phyloP scores from a whole-genome alignment of 2,888 invertebrate genomes.

The Apodemia duryi region DNA sequence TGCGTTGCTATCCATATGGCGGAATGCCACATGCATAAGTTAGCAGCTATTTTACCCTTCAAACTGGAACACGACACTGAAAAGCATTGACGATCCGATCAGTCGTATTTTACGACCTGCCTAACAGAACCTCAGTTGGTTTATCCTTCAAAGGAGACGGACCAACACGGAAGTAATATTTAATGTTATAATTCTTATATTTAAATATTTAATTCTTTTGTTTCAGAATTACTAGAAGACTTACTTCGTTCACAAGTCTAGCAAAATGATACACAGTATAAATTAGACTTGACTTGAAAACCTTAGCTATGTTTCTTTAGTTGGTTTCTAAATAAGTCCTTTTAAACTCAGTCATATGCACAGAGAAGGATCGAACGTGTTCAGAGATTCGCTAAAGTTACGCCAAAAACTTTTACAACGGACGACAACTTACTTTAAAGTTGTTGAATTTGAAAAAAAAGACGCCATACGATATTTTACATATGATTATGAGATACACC shows the following conservation, averaged over 20 bases:
- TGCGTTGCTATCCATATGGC: no score
- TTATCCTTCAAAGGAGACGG: no score
- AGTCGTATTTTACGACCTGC: no score
- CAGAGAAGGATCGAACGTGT: conserved; percentile 61
- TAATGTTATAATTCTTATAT: no score
- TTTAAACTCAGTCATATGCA: conserved; percentile 59
- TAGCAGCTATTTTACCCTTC: no score
- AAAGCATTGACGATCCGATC: no score
- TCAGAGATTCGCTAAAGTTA: conserved; percentile 68
- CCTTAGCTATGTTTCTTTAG: conserved; percentile 29
- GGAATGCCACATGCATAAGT: no score
- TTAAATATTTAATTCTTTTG: conserved; percentile 15
- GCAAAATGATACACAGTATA: conserved; percentile 23
- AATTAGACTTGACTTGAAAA: conserved; percentile 13
- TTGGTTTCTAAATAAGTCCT: conserved; percentile 23
- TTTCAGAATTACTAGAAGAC: conserved; percentile 23
- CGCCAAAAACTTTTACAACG: conserved; percentile 65
- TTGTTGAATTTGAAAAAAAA: conserved; percentile 69
- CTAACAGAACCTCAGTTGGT: no score
- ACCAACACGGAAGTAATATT: no score
- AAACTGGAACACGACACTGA: no score
- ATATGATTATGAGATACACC: conserved; percentile 67
- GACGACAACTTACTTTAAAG: conserved; percentile 68
- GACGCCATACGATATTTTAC: conserved; percentile 73
- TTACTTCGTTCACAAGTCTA: not conserved